Conservation (phyloP, 2,113 vertebrate genomes). For the Emberiza fucata region DNA sequence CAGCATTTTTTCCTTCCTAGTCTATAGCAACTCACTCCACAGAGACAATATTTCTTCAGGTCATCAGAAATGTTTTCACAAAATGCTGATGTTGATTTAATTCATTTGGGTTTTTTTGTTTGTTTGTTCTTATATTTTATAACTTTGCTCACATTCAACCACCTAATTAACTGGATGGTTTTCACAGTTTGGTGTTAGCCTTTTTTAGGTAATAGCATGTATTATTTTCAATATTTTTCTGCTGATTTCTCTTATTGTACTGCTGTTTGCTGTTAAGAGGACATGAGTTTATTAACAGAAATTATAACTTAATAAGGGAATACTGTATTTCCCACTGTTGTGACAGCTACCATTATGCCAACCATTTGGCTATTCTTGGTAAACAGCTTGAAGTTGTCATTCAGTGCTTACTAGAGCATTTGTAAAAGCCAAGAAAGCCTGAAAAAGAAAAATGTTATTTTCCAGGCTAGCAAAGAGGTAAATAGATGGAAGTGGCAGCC, state of each 20-base stretch:
- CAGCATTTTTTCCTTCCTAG: not conserved
- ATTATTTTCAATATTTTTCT: not conserved
- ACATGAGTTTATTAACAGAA: slow-evolving; percentile 27
- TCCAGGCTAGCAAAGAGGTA: not conserved
- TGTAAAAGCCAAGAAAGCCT: slow-evolving; percentile 36
- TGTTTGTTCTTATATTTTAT: not conserved
- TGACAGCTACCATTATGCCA: slow-evolving; percentile 32
- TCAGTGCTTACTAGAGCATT: not conserved
- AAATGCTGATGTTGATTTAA: not conserved
- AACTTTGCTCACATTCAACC: not conserved
- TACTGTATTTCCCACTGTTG: slow-evolving; percentile 15
- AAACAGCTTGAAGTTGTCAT: slow-evolving; percentile 62
- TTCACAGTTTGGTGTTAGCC: not conserved
- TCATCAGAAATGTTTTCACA: not conserved
- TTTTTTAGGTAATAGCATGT: not conserved
- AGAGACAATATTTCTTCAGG: not conserved
- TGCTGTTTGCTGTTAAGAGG: not conserved
- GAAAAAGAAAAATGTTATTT: not conserved
- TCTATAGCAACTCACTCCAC: not conserved
- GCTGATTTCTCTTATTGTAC: not conserved
- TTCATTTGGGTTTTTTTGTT: not conserved
- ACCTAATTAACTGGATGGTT: not conserved
- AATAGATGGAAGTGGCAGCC: not conserved
- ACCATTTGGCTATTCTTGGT: slow-evolving; percentile 52
- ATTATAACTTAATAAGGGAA: slow-evolving; percentile 51